Conservation (phyloP, 1,140 invertebrate species). For the Leptoteleia sp. region DNA sequence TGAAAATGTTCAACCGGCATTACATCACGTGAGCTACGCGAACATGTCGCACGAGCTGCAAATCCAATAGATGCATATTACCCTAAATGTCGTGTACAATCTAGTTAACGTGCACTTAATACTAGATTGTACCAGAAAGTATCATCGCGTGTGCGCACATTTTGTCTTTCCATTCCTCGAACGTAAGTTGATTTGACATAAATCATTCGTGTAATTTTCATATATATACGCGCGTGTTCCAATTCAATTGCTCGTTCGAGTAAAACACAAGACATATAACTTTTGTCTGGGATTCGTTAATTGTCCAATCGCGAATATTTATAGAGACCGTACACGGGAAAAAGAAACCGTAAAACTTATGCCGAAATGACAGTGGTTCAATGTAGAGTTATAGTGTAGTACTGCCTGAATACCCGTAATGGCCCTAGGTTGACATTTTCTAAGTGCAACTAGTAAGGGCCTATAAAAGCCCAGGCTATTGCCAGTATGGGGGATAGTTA, state of each 20-base stretch:
- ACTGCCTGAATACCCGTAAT: too few species aligned
- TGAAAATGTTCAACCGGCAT: conserved; percentile 7
- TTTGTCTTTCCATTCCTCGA: conserved; percentile 15
- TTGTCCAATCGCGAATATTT: conserved; percentile 1
- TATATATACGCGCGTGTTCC: conserved; percentile 2
- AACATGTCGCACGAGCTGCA: conserved; percentile 2
- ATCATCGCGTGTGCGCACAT: conserved; percentile 26
- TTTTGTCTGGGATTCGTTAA: conserved; percentile 11
- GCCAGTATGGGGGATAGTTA: too few species aligned
- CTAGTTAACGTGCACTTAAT: conserved; percentile 52
- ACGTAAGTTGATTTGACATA: conserved; percentile 13
- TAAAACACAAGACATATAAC: conserved; percentile 7
- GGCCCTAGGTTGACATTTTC: too few species aligned
- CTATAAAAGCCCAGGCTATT: too few species aligned
- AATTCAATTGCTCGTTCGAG: conserved; percentile 6
- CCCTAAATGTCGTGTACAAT: conserved; percentile 33
- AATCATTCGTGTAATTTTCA: conserved; percentile 19
- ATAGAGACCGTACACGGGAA: too few species aligned
- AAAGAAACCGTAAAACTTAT: too few species aligned
- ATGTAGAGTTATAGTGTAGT: too few species aligned
- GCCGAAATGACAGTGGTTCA: too few species aligned
- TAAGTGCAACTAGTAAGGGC: too few species aligned
- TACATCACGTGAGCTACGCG: neutral
- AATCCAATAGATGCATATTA: conserved; percentile 38
- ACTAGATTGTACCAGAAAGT: conserved; percentile 42